Evolutionary conservation across 2,888 invertebrate genomes (phyloP), one percentile per base, ranked within the genome.

Genomic region (Acrobasis suavella): DNA sequence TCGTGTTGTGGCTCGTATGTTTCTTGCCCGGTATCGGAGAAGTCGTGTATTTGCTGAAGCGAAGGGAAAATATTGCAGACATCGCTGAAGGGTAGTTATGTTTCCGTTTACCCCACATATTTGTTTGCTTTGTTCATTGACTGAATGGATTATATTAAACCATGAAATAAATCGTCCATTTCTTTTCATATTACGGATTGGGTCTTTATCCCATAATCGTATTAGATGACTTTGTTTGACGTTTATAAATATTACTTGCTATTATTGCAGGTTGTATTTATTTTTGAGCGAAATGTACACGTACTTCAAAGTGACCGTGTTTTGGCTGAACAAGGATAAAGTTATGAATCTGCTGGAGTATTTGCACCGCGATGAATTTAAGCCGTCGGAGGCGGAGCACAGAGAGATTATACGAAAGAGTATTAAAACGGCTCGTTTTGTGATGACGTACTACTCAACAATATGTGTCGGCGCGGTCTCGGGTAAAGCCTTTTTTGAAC

Each of bases 21-120:
- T 83, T 92, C 74, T 74, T 92, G 68, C 92, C 92, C 62, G 91
- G 93, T 67, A 91, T 93, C 55, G 94, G 94, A 22, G 94, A 94
- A 82, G 91, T 94, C 81, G 93, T 95, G 84, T 95, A 95, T 90
- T 94, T 95, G 74, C 93, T 95, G 65, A 94, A 93, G 84, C 94
- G 94, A 70, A 90, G 92, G 62, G 94, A 93, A 72, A 93, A 93
- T 75, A 94, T 95, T 71, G 94, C 93, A 63, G 94, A 94, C 75
- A 94, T 95, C 71, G 92, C 92, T 68, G 91, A 88, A 78, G 92
- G 92, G 92, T 92, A 86, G 66, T 62, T 68, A 68, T 65, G 66
- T 74, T 71, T 74, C 61, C 67, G 68, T 73, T 75, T 72, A 64
- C 66, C 66, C 62, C 66, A 69, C 62, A 62, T 66, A 69, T 70